Conservation (phyloP, 2,888 invertebrate species). For the Hanleya hanleyi region DNA sequence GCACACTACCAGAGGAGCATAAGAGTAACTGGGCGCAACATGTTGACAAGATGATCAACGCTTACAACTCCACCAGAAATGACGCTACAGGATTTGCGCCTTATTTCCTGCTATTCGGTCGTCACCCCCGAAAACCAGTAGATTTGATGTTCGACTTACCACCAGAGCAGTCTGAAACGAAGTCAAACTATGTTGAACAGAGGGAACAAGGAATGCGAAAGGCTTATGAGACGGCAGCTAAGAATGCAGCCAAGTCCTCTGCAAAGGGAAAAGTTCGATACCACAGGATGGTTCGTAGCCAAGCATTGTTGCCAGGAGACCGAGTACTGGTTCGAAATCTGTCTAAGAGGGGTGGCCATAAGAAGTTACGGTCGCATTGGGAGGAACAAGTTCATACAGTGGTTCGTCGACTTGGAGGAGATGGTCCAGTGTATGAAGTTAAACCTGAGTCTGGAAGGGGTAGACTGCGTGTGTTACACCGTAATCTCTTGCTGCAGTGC, state of each 20-base stretch:
- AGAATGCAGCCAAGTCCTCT: constrained; percentile 12
- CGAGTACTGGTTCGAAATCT: constrained; percentile 19
- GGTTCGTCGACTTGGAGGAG: constrained; percentile 26
- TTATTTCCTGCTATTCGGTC: not conserved
- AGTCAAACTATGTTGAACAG: constrained; percentile 12
- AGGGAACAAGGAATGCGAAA: constrained; percentile 24
- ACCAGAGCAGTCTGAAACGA: not conserved
- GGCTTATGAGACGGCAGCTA: constrained; percentile 27
- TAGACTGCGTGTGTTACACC: constrained; percentile 17
- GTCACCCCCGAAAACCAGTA: constrained; percentile 5
- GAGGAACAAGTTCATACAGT: constrained; percentile 11
- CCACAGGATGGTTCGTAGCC: constrained; percentile 1
- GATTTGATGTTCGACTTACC: constrained; percentile 17
- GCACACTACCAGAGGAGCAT: not conserved
- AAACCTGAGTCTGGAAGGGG: constrained; percentile 18
- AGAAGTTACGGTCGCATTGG: not conserved
- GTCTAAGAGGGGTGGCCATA: not conserved
- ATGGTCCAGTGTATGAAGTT: constrained; percentile 27
- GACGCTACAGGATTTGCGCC: not conserved
- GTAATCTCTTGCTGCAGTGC: constrained; percentile 20
- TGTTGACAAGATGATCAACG: not conserved
- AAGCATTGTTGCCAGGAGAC: not conserved
- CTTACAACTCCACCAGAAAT: not conserved
- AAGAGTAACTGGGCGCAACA: not conserved
- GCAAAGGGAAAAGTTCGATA: not conserved